Base-by-base conservation (phyloP, 2,797 vertebrate species). In the Synanceia verrucosa region DNA sequence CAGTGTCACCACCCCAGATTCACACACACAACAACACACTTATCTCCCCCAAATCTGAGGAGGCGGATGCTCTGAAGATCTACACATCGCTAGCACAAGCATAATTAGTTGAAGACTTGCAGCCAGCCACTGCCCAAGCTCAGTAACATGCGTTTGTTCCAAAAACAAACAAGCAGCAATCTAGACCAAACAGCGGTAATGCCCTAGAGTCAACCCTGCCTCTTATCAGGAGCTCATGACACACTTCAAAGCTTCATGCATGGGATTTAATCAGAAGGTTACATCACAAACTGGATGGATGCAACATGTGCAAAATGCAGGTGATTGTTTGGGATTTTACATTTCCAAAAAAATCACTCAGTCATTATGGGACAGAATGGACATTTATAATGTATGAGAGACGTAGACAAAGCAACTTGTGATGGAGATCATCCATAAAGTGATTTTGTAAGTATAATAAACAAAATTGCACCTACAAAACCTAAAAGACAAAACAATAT, bases 21-120 rank as follows among this genome's bases (percentile, higher is more conserved):
- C 62, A 23, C 36, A n/a, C 47, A 5, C 31, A 18, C 12, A 19
- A 43, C 78, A 56, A 37, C 68, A 72, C 65, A 48, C 59, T 85
- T 88, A 89, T 91, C 88, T 81, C 51, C n/a, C 44, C 59, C 4
- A 61, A 76, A 84, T 93, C 88, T 81, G 56, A 74, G 78, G 37
- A 72, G 85, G 84, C 76, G 58, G 79, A 88, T 84, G 84, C 63
- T 56, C 33, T 69, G 55, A 84, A 63, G 76, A 75, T 70, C 76
- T 36, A 34, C 76, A 85, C 79, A 77, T 66, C 43, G 63, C 48
- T 67, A 58, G 16, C 80, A 68, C 23, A n/a, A 55, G 72, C 63
- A 76, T 88, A 89, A 92, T 91, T 89, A 87, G 70, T 13, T 53
- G 75, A 78, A 66, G 78, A 82, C 76, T 4, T 69, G 77, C 76